Percentiles rank a stretch among this genome's conserved stretches.
Conservation (phyloP, 2,113 vertebrate genomes). For the Suncus etruscus region DNA sequence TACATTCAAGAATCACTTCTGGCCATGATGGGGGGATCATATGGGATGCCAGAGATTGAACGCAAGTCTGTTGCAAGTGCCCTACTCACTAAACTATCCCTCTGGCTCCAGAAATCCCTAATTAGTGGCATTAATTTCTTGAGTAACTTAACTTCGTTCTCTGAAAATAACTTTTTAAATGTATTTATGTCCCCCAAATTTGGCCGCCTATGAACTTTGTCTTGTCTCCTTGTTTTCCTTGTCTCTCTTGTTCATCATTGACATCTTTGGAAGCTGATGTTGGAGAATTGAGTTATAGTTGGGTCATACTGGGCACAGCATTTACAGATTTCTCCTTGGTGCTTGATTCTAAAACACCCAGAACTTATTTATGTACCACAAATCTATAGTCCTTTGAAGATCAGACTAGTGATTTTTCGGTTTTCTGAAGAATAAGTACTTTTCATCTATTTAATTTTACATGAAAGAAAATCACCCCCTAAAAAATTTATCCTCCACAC, state of each 20-base stretch:
- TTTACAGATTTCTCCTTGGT: neutral
- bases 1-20: too few relatives aligned
- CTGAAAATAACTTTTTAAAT: neutral
- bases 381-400: neutral
- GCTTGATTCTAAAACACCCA: neutral
- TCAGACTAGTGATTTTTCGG: neutral
- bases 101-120: neutral
- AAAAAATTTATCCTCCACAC: neutral
- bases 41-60: too few relatives aligned
- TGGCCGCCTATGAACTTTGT: neutral
- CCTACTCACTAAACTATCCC: too few relatives aligned
- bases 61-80: too few relatives aligned
- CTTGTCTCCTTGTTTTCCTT: too few relatives aligned
- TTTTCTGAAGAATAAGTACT: constrained; percentile 5
- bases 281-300: neutral
- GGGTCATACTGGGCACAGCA: neutral
- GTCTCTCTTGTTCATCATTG: neutral
- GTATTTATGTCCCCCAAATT: neutral
- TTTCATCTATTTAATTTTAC: neutral
- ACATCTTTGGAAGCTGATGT: neutral
- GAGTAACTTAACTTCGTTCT: neutral
- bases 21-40: too few relatives aligned
- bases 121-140: neutral
- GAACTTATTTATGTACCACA: neutral
- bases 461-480: neutral